phyloP scores from a whole-genome alignment of 2,113 vertebrate genomes.

The Oncorhynchus nerka region DNA sequence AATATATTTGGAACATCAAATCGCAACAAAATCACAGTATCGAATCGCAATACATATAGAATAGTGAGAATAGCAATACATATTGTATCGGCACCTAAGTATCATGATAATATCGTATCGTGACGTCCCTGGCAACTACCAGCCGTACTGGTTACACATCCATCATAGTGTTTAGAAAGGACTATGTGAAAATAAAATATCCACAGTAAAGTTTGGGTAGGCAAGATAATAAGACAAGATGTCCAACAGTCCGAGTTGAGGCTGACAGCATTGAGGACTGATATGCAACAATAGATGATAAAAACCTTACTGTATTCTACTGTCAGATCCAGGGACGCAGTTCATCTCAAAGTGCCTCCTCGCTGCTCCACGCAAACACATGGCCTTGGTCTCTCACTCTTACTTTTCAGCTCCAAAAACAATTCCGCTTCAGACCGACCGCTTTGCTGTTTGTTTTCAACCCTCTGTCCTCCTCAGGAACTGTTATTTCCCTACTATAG shows the following conservation, averaged over 20 bases:
- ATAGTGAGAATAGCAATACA: too few species aligned
- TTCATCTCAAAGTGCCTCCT: slow-evolving; percentile 42
- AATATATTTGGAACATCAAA: too few species aligned
- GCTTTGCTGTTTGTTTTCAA: slow-evolving; percentile 24
- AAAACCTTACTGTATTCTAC: slow-evolving; percentile 35
- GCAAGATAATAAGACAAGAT: not conserved
- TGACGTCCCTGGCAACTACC: too few species aligned
- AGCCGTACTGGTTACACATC: too few species aligned
- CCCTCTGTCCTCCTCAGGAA: slow-evolving; percentile 14
- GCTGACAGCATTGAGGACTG: not conserved
- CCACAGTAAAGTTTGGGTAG: not conserved
- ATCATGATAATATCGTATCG: too few species aligned
- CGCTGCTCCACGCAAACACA: slow-evolving; percentile 41
- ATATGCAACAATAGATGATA: not conserved
- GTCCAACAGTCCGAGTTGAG: not conserved
- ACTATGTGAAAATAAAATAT: too few species aligned
- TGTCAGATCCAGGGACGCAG: slow-evolving; percentile 23
- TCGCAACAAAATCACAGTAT: too few species aligned
- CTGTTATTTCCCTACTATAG: slow-evolving; percentile 20
- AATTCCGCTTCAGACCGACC: not conserved
- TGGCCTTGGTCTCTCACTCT: not conserved
- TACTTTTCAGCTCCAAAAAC: not conserved
- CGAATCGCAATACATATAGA: too few species aligned
- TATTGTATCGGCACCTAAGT: too few species aligned
- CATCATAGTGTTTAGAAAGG: too few species aligned